Base-by-base conservation (phyloP, 1,140 invertebrate genomes). In the Brachionus sp. region DNA sequence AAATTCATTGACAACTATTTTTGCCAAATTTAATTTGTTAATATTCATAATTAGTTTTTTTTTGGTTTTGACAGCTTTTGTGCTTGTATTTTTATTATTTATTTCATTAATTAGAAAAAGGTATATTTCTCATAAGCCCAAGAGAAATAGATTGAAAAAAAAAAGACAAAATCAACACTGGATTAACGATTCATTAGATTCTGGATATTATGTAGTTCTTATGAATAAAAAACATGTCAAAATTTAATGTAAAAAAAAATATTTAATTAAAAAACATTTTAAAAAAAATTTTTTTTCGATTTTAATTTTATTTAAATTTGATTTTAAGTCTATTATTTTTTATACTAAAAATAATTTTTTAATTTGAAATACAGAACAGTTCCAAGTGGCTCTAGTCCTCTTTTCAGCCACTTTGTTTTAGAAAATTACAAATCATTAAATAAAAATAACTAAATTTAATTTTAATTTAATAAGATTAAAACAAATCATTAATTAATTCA, bases 171-270 rank as follows among this genome's bases (percentile, higher is more conserved):
- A 39, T 1, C n/a, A 37, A 75, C 44, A 35, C 4, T 75, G 70
- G 70, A 13, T 33, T 5, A 5, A 44, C 25, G 42, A 75, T 75
- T 44, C 70, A 13, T 75, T 46, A 13, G 70, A 46, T 10, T 75
- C 70, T 42, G 39, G 13, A 13, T 75, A 75, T 25, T 75, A 75
- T 29, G 37, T 75, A n/a, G 70, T 75, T 46, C 44, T 75, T 13
- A 44, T 75, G 19, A 75, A 75, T 29, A 75, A 46, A 42, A 75
- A 50, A 33, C 70, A 75, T 46, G 70, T 75, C 10, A 50, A 75
- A 75, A 42, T 73, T 73, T 73, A 73, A 42, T 33, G 37, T 35
- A 16, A 39, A 39, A n/a, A n/a, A n/a, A n/a, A n/a, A n/a, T n/a
- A n/a, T n/a, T n/a, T n/a, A n/a, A n/a, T n/a, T n/a, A n/a, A n/a